phyloP scores from a whole-genome alignment of 1,140 invertebrate species.

The Antheraea pernyi region DNA sequence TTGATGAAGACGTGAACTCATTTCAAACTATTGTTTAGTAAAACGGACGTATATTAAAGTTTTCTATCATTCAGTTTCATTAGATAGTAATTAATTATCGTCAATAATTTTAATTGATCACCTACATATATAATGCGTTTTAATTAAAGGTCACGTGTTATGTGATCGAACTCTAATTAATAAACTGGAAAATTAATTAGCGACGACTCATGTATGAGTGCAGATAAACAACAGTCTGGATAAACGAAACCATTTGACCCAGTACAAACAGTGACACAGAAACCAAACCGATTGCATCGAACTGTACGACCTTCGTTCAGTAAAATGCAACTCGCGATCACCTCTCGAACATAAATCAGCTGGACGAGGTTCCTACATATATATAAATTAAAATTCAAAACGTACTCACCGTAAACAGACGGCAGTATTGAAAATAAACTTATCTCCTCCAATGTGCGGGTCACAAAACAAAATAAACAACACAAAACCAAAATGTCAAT shows the following conservation, averaged over 20 bases:
- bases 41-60: neutral
- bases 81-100: neutral
- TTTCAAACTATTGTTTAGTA: neutral
- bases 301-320: constrained; percentile 58
- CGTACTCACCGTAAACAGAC: constrained; percentile 68
- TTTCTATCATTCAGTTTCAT: neutral
- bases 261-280: constrained; percentile 31
- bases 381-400: constrained; percentile 64
- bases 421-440: constrained; percentile 66
- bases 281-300: constrained; percentile 36
- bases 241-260: constrained; percentile 25
- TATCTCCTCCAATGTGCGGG: constrained; percentile 69
- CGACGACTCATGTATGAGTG: constrained; percentile 16
- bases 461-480: constrained; percentile 69
- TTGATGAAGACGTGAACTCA: neutral
- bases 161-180: constrained; percentile 14
- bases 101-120: constrained; percentile 5
- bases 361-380: constrained; percentile 51
- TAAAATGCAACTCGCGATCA: constrained; percentile 66
- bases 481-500: constrained; percentile 65
- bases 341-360: constrained; percentile 64
- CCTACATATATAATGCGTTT: neutral
- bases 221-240: constrained; percentile 21
- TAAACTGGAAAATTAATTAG: constrained; percentile 27
- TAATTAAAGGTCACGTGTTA: constrained; percentile 2